phyloP scores from a whole-genome alignment of 2,888 invertebrate species.

The Plagodis pulveraria region DNA sequence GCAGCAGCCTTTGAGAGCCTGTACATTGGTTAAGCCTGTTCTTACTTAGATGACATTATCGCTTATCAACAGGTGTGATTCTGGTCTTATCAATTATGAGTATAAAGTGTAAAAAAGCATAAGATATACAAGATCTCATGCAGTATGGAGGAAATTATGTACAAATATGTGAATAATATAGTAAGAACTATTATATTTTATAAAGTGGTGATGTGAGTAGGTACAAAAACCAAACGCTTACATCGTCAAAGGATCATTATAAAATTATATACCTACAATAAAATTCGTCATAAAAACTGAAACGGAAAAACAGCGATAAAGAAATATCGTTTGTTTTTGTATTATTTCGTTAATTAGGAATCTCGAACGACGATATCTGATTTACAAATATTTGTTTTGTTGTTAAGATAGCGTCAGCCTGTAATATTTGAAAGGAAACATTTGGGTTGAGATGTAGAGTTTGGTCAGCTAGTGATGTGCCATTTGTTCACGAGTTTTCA shows the following conservation, averaged over 20 bases:
- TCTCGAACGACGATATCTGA: constrained; percentile 27
- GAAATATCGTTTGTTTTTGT: constrained; percentile 14
- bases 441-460: constrained; percentile 30
- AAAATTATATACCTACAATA: constrained; percentile 27
- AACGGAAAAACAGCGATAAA: constrained; percentile 28
- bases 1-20: too few species aligned
- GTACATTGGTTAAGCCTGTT: too few species aligned
- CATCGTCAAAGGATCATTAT: constrained; percentile 24
- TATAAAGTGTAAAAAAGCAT: too few species aligned
- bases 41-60: too few species aligned
- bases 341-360: constrained; percentile 38
- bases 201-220: too few species aligned
- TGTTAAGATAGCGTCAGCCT: constrained; percentile 24
- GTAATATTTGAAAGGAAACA: constrained; percentile 10
- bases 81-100: too few species aligned
- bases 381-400: constrained; percentile 32
- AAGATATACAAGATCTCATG: too few species aligned
- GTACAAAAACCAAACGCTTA: constrained; percentile 18
- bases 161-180: too few species aligned
- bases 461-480: constrained; percentile 29
- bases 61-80: too few species aligned
- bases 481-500: constrained; percentile 18
- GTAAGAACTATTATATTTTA: too few species aligned
- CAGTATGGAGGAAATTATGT: too few species aligned
- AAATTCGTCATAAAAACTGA: constrained; percentile 25